phyloP scores from a whole-genome alignment of 1,140 invertebrate genomes.

The Apis laboriosa region DNA sequence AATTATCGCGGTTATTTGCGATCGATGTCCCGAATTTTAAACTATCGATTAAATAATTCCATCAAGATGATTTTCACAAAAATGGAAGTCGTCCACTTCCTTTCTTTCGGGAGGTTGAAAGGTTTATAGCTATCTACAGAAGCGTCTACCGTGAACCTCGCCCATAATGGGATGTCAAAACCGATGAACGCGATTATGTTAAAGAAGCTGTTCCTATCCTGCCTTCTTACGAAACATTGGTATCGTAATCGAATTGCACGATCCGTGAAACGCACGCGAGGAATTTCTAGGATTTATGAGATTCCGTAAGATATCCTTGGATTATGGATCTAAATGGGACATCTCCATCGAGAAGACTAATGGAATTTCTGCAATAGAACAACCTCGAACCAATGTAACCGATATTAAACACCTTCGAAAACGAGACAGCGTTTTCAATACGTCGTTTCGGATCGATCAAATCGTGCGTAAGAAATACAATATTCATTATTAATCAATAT shows the following conservation, averaged over 20 bases:
- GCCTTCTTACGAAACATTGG: slow-evolving; percentile 53
- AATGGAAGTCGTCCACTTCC: no score
- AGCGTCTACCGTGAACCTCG: neutral
- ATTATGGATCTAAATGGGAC: neutral
- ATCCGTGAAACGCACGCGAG: slow-evolving; percentile 41
- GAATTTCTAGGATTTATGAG: slow-evolving; percentile 61
- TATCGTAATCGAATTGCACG: slow-evolving; percentile 61
- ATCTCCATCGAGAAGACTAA: neutral
- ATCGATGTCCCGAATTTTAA: neutral
- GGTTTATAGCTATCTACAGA: neutral
- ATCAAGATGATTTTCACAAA: no score
- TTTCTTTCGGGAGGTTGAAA: no score
- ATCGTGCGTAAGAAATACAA: neutral
- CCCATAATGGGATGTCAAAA: slow-evolving; percentile 29
- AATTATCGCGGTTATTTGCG: neutral
- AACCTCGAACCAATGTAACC: slow-evolving; percentile 25
- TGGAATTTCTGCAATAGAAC: slow-evolving; percentile 56
- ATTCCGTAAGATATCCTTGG: slow-evolving; percentile 47
- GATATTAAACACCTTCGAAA: slow-evolving; percentile 40
- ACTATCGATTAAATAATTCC: neutral
- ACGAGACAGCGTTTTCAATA: slow-evolving; percentile 24
- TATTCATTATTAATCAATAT: neutral
- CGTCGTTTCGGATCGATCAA: slow-evolving; percentile 6
- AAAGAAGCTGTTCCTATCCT: neutral
- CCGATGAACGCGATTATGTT: slow-evolving; percentile 29